phyloP scores from a whole-genome alignment of 1,140 invertebrate genomes.

The Metaphire vulgaris region DNA sequence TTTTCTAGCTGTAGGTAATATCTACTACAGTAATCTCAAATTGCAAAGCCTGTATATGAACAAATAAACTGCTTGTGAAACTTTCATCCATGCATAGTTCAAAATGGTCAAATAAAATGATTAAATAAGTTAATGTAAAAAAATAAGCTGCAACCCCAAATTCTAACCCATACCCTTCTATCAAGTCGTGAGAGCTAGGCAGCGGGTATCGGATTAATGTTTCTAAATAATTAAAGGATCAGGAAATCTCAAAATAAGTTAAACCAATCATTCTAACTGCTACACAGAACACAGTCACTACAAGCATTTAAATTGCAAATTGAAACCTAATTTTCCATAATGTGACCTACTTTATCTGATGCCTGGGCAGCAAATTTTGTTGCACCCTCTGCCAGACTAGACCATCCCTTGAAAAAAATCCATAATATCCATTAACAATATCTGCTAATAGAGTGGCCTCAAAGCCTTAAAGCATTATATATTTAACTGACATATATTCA shows the following conservation, averaged over 20 bases:
- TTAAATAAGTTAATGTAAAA: too few species aligned
- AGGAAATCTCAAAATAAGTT: too few species aligned
- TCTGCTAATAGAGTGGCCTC: neutral
- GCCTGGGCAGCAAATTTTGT: neutral
- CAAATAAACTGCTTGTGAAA: too few species aligned
- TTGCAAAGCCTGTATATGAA: too few species aligned
- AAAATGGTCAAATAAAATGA: too few species aligned
- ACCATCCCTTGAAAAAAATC: constrained; percentile 9
- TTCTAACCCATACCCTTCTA: neutral
- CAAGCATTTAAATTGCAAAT: neutral
- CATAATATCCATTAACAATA: neutral
- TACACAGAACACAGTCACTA: neutral
- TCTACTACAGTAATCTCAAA: neutral
- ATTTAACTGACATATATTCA: too few species aligned
- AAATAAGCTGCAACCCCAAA: too few species aligned
- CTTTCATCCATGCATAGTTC: too few species aligned
- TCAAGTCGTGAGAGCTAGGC: neutral
- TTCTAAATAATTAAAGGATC: too few species aligned
- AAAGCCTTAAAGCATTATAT: neutral
- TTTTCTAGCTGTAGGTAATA: neutral
- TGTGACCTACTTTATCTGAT: constrained; percentile 10
- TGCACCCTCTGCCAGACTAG: constrained; percentile 6
- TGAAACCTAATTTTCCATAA: neutral
- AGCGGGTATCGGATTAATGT: neutral
- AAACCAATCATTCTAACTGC: too few species aligned